Evolutionary conservation across 2,113 vertebrate species (phyloP), one percentile per base, ranked within the genome.

Genomic region (Pongo pygmaeus): DNA sequence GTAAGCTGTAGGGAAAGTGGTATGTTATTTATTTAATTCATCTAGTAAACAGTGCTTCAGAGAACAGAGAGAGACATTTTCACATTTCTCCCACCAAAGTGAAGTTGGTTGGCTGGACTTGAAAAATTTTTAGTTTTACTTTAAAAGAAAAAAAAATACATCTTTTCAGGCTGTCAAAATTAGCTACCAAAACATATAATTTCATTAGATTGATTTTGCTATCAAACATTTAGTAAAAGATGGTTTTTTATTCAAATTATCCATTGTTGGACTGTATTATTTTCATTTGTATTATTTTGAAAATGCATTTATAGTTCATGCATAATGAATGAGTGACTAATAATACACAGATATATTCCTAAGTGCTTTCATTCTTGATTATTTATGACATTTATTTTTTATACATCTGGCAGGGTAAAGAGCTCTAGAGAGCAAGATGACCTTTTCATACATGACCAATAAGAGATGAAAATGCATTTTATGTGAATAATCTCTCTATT

Each of bases 291-390:
- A 89, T 95, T 98, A 86, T 95, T 96, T 96, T 91, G 86, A 94
- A 97, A 94, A 91, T 50, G 23, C 74, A 48, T 46, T 96, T 95
- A 93, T 50, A 93, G 89, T 89, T 94, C 83, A 83, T 96, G 85
- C 78, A 89, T 97, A 96, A 93, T 94, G 72, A 93, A 97, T 93
- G 91, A 96, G 92, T 93, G 78, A 89, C 96, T 96, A 96, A 96
- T 94, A 96, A 93, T 78, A 83, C 79, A 83, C 48, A 93, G 69
- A 94, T 91, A 85, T 43, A 84, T 88, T 93, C 48, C 77, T 94
- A 83, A 96, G 86, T 95, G 91, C 78, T 89, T 97, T 96, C 61
- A 61, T 89, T 95, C 74, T 94, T 35, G 40, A 91, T 90, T 97
- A 75, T 95, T 95, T 69, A 91, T 91, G 79, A 69, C 83, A 57